A percentile compares a stretch with the other conserved stretches of the same genome.
Conservation (phyloP, 2,113 vertebrate species). For the Xiphophorus maculatus region DNA sequence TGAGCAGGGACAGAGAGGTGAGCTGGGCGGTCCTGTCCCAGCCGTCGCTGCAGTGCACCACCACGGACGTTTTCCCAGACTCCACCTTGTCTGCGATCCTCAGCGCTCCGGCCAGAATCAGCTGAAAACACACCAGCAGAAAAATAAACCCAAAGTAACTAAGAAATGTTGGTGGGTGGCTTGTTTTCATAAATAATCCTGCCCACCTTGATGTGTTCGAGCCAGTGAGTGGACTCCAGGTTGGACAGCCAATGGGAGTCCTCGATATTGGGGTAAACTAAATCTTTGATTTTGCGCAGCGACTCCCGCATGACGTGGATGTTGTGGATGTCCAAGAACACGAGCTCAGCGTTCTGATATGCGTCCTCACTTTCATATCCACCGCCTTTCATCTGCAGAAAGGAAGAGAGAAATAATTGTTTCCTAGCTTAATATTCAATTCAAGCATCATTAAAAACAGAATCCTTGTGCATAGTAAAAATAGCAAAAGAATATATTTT, state of each 20-base stretch:
- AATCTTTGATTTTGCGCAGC: conserved; percentile 93
- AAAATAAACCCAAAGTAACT: conserved; percentile 6
- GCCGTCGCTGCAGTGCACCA: conserved; percentile 96
- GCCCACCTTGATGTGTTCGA: conserved; percentile 96
- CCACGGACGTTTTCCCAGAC: conserved; percentile 93
- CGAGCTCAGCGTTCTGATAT: conserved; percentile 95
- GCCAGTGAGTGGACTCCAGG: conserved; percentile 97
- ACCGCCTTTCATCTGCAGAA: conserved; percentile 91
- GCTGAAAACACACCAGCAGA: conserved; percentile 69
- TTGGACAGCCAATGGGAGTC: conserved; percentile 97
- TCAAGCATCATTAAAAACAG: too few relatives aligned
- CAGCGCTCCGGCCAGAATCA: conserved; percentile 93
- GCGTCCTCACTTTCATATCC: conserved; percentile 97
- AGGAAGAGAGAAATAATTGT: background rate
- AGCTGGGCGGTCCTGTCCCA: conserved; percentile 97
- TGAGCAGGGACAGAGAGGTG: conserved; percentile 93
- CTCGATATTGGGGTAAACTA: conserved; percentile 94
- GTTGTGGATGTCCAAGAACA: conserved; percentile 98
- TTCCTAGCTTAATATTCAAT: too few relatives aligned
- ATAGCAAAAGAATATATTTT: background rate
- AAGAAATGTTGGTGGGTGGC: background rate
- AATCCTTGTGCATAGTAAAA: too few relatives aligned
- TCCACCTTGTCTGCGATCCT: conserved; percentile 96
- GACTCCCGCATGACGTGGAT: conserved; percentile 99
- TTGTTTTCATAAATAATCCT: background rate